Evolutionary conservation across 2,888 invertebrate genomes (phyloP), one percentile per base, ranked within the genome.

Genomic region (Abscondita cerata): DNA sequence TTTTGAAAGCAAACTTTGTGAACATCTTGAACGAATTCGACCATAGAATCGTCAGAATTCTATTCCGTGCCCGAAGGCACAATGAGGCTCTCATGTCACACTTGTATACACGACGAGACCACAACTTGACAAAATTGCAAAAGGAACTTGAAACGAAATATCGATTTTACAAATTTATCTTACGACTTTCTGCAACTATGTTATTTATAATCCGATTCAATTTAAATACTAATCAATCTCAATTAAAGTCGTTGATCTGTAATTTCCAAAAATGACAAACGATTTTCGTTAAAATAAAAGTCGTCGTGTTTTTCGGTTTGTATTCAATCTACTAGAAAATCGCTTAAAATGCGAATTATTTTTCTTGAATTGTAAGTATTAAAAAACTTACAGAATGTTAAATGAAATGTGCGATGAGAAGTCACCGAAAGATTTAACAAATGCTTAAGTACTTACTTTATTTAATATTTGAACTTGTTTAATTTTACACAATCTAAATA

Each of bases 71-170:
- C 60, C 19, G 52, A 34, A 64, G 65, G 56, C 53, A 65, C 66
- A 68, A 65, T 65, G 61, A 55, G 65, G 62, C 65, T 65, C 63
- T 68, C 65, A 50, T 63, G 66, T 67, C 62, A 62, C 68, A 61
- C 57, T 57, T 57, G 68, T 66, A 59, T 67, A 64, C 64, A 61
- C 60, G 65, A 64, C 48, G 63, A 52, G 59, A 59, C 67, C 64
- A 51, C 66, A 62, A 61, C 61, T 65, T 62, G 58, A 53, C 57
- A 38, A 56, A 61, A 61, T 44, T 56, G 50, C 46, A 44, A 51
- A 56, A 56, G 34, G 55, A 44, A 36, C 51, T 51, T 44, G 47
- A 52, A 38, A 44, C 33, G 12, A 31, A 47, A 34, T 36, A 36
- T 36, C 36, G 36, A 36, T 36, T 9, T 25, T 36, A n/a, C 15